A percentile compares a stretch with the other conserved stretches of the same genome.
phyloP scores from a whole-genome alignment of 2,888 invertebrate species.

The Apeira syringaria region DNA sequence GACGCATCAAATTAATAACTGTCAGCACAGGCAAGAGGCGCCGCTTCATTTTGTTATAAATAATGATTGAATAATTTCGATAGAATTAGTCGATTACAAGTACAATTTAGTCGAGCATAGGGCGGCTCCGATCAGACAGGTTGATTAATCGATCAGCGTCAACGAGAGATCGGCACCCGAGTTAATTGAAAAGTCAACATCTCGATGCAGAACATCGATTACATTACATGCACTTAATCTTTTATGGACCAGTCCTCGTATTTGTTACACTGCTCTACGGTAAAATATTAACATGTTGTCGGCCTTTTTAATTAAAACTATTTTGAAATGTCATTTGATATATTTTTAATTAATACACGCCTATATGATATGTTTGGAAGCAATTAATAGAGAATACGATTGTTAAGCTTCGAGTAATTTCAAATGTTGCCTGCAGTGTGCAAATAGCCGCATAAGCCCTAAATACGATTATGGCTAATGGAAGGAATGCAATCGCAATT shows the following conservation, averaged over 20 bases:
- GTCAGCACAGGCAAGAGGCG: slow-evolving; percentile 1
- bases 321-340: slow-evolving; percentile 18
- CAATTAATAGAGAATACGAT: slow-evolving; percentile 16
- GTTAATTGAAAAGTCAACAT: slow-evolving; percentile 83
- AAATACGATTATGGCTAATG: slow-evolving; percentile 42
- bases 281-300: slow-evolving; percentile 18
- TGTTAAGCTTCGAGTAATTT: slow-evolving; percentile 25
- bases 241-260: slow-evolving; percentile 48
- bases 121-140: slow-evolving; percentile 42
- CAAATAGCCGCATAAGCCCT: slow-evolving; percentile 37
- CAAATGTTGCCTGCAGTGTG: slow-evolving; percentile 23
- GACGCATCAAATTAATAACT: neutral
- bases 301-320: slow-evolving; percentile 18
- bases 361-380: slow-evolving; percentile 16
- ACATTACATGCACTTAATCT: slow-evolving; percentile 59
- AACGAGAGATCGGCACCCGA: slow-evolving; percentile 59
- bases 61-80: slow-evolving; percentile 36
- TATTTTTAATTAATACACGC: slow-evolving; percentile 18
- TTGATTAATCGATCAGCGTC: slow-evolving; percentile 64
- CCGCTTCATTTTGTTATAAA: slow-evolving; percentile 17
- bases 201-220: slow-evolving; percentile 66
- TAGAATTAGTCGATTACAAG: slow-evolving; percentile 35
- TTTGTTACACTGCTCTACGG: slow-evolving; percentile 25
- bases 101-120: slow-evolving; percentile 46
- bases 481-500: slow-evolving; percentile 39